phyloP scores from a whole-genome alignment of 2,797 vertebrate species.

The Lutjanus argentimaculatus region DNA sequence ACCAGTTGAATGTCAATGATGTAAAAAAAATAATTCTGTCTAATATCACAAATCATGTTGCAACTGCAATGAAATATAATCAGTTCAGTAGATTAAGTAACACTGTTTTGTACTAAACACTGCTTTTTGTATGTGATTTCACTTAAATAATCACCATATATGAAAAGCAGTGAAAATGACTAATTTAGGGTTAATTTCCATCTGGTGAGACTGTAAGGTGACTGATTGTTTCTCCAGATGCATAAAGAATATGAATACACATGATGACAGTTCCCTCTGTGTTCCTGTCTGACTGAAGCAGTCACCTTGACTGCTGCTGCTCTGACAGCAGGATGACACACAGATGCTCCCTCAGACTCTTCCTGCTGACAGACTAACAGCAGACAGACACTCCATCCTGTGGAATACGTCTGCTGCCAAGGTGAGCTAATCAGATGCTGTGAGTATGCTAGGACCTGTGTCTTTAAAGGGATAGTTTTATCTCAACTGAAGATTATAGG shows the following conservation, averaged over 20 bases:
- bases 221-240: not conserved
- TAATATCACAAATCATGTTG: no score
- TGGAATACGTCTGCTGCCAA: constrained; percentile 8
- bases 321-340: constrained; percentile 45
- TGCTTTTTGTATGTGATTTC: not conserved
- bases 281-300: constrained; percentile 17
- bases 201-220: not conserved
- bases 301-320: constrained; percentile 28
- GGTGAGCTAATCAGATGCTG: not conserved
- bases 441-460: fast-evolving
- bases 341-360: constrained; percentile 34
- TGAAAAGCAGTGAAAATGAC: not conserved
- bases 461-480: no score
- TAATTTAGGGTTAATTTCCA: not conserved
- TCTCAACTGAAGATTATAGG: no score
- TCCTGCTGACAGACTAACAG: constrained; percentile 22
- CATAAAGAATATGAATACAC: not conserved
- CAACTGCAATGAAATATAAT: no score
- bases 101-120: not conserved
- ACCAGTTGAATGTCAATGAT: no score
- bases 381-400: constrained; percentile 7
- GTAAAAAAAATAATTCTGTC: no score
- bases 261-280: not conserved
- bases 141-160: not conserved
- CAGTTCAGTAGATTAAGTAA: not conserved